A percentile compares a stretch with the other conserved stretches of the same genome.
Evolutionary conservation across 2,113 vertebrate species (phyloP).

Genomic region (Eupsittula cactorum): DNA sequence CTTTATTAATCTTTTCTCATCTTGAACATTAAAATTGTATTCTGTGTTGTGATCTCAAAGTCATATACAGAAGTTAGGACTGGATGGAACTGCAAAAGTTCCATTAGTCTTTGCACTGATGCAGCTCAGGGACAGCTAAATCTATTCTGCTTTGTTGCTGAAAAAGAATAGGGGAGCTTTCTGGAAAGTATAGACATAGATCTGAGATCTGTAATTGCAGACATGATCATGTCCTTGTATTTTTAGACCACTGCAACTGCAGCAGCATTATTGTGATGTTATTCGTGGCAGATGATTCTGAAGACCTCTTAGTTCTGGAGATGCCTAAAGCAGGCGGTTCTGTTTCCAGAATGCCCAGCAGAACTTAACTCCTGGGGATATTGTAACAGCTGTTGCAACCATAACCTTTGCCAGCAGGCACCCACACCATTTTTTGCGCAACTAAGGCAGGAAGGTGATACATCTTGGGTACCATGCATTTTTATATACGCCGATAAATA

Average conservation of each 20-base stretch:
- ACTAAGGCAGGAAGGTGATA: neutral
- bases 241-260: neutral
- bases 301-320: neutral
- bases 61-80: neutral
- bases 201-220: neutral
- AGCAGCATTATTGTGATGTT: neutral
- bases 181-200: neutral
- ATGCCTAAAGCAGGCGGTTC: neutral
- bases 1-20: neutral
- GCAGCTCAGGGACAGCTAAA: neutral
- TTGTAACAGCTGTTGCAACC: neutral
- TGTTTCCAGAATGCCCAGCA: neutral
- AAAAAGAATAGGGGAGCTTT: neutral
- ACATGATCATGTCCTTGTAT: neutral
- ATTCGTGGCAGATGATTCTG: neutral
- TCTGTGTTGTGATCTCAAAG: neutral
- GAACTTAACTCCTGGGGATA: neutral
- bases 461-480: rapidly evolving
- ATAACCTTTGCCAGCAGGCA: neutral
- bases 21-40: neutral
- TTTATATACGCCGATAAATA: neutral
- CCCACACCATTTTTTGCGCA: neutral
- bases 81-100: neutral
- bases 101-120: neutral
- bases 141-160: neutral